Evolutionary conservation across 2,113 vertebrate species (phyloP), one percentile per base, ranked within the genome.

Genomic region (Trachemys scripta): DNA sequence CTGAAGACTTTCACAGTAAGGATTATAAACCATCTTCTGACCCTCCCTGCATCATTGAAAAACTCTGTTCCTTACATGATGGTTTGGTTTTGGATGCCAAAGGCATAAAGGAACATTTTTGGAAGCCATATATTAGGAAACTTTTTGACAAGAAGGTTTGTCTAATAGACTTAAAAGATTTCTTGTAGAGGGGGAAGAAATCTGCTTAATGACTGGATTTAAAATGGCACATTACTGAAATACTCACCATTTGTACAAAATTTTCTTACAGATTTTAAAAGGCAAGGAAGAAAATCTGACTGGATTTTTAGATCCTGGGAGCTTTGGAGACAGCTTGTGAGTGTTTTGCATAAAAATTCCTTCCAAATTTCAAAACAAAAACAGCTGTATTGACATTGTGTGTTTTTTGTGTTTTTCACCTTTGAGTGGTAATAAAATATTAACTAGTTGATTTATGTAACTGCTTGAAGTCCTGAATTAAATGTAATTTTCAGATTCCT

Each of bases 71-170:
- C 17, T 98, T 99, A 78, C 99, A 99, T 49, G 99, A 99, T 13
- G 99, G 99, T 31, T 98, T 99, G 80, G 99, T 99, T 91, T 98
- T 99, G 95, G 99, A 99, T 97, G 99, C 99, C 80, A 99, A 99
- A 95, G 99, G 99, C 25, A 99, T 99, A 94, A 99, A 99, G 89
- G 99, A 99, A 57, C 99, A 99, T 97, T 99, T 99, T 97, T 99
- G 99, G 99, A 99, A 99, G 92, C 99, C 99, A 1, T 99, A 99
- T 89, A 98, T 99, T 92, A 98, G 98, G 92, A 99, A 99, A 49
- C 99, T 99, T 56, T 99, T 99, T 91, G 99, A 99, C 85, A 99
- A 99, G 98, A 99, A 99, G 99, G 99, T 99, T 81, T 69, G 96
- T 90, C 10, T 93, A 82, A 75, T 83, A 47, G 42, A 57, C 27